Conservation (phyloP, 2,888 invertebrate genomes). For the Subacronicta megacephala region DNA sequence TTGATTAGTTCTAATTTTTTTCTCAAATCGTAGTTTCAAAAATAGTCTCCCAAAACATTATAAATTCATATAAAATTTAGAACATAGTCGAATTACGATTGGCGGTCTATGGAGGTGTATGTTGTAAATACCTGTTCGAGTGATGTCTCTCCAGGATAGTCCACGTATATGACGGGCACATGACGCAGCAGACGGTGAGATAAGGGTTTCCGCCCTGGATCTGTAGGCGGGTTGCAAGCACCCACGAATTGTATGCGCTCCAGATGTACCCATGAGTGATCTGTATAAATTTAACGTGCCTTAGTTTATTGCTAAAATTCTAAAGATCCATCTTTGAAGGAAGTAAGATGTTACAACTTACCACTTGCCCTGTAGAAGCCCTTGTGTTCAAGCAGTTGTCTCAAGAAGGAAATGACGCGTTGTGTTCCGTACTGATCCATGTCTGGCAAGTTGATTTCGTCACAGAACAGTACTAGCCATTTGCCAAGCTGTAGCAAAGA, state of each 20-base stretch:
- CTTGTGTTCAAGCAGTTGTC: constrained; percentile 99
- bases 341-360: constrained; percentile 54
- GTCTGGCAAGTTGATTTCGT: constrained; percentile 99
- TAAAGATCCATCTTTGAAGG: neutral
- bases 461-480: constrained; percentile 99
- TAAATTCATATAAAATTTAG: too few species aligned
- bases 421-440: constrained; percentile 99
- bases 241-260: constrained; percentile 99
- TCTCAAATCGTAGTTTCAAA: too few species aligned
- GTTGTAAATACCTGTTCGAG: constrained; percentile 92
- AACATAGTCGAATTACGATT: too few species aligned
- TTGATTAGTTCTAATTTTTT: too few species aligned
- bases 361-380: constrained; percentile 95
- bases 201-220: constrained; percentile 98
- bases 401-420: constrained; percentile 99
- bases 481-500: constrained; percentile 93
- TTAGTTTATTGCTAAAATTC: neutral
- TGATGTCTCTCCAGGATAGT: constrained; percentile 99
- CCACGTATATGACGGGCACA: constrained; percentile 99
- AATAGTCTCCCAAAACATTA: too few species aligned
- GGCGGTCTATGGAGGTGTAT: too few species aligned
- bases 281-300: constrained; percentile 70
- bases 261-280: constrained; percentile 98
- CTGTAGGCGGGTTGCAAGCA: constrained; percentile 99
- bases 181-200: constrained; percentile 97